Evolutionary conservation across 2,797 vertebrate genomes (phyloP), one percentile per base, ranked within the genome.

Genomic region (Anas georgica): DNA sequence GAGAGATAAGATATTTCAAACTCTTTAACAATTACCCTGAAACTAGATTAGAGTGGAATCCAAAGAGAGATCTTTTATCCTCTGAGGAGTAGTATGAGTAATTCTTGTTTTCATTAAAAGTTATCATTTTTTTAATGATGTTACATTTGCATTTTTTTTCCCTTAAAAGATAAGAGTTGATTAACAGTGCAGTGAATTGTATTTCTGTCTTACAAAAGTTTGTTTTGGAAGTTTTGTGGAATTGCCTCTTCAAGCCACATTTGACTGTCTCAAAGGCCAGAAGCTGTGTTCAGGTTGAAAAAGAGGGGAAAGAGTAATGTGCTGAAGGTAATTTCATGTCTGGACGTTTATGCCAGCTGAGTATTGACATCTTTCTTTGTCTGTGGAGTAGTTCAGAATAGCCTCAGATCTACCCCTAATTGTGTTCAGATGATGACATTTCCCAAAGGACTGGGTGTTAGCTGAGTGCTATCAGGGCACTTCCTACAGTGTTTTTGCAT

Each of bases 91-190:
- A 78, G 72, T 58, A 54, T 67, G 73, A 94, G 90, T 96, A 94
- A 93, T 96, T 94, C 92, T 88, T 95, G 88, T 93, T 95, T 96
- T 95, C 90, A 93, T 95, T 96, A 95, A 67, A 94, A 93, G n/a
- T 94, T 85, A 87, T 93, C 73, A 31, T 94, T 89, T 60, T 60
- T 89, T 78, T 7, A 88, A 90, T 91, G 45, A 87, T 83, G 75
- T 77, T 91, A 66, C 78, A 85, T 93, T 94, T 92, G 35, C 93
- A 81, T 83, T 88, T 92, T 54, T 45, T 63, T 43, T 16, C 33
- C 15, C 45, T 26, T 45, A 85, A 89, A 95, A 93, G 95, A 94
- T 95, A 94, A 94, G 69, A 78, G 55, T 59, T 86, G 83, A 94
- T 95, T 90, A 96, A 78, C 35, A 59, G 80, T 50, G 74, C 58